Percentiles rank a stretch among this genome's conserved stretches.
phyloP scores from a whole-genome alignment of 2,888 invertebrate species.

The Taphrorychus bicolor region DNA sequence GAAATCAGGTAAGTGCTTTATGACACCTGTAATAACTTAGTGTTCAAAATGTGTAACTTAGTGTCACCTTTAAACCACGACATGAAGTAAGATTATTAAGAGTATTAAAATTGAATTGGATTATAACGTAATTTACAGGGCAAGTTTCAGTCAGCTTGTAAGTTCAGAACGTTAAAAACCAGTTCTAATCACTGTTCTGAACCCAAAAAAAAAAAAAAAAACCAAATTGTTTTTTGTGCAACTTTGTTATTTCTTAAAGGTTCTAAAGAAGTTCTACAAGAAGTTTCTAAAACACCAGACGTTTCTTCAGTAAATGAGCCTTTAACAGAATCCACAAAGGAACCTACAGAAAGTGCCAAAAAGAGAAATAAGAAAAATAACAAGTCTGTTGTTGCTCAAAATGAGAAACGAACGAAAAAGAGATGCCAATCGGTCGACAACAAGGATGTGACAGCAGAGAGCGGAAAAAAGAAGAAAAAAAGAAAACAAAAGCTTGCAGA shows the following conservation, averaged over 20 bases:
- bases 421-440: not conserved
- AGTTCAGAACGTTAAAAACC: too few relatives aligned
- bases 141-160: too few relatives aligned
- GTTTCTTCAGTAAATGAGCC: not conserved
- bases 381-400: not conserved
- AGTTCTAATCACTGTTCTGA: too few relatives aligned
- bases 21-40: too few relatives aligned
- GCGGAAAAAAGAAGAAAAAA: slow-evolving; percentile 21
- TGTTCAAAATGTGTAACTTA: too few relatives aligned
- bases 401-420: not conserved
- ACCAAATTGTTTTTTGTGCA: too few relatives aligned
- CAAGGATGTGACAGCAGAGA: not conserved
- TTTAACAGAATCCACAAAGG: not conserved
- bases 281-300: not conserved
- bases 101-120: too few relatives aligned
- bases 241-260: too few relatives aligned
- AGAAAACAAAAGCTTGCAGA: not conserved
- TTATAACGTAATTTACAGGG: too few relatives aligned
- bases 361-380: slow-evolving; percentile 16
- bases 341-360: not conserved
- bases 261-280: not conserved
- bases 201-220: too few relatives aligned
- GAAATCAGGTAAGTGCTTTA: not conserved
- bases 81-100: too few relatives aligned
- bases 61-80: too few relatives aligned